Evolutionary conservation across 1,140 invertebrate species (phyloP), one percentile per base, ranked within the genome.

Genomic region (Tribolium madens): DNA sequence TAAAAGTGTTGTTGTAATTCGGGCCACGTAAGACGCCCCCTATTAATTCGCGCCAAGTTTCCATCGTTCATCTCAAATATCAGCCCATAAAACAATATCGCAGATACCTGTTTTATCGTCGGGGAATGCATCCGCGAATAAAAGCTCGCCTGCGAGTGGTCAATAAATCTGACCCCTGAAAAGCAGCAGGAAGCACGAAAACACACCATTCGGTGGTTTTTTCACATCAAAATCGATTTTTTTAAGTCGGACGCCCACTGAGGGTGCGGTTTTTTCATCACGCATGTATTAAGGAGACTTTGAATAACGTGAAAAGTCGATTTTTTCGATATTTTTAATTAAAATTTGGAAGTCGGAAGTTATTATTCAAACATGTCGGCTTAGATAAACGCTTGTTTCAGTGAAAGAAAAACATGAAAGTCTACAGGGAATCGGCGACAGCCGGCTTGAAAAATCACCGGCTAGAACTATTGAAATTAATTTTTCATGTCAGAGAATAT

Each of bases 81-180:
- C 57, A n/a, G n/a, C 57, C 26, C 57, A 33, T 64, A 64, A 64
- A 64, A 31, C 57, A 64, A 64, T 33, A 64, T 64, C 52, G 9
- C 1, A 18, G 18, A 57, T 18, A 57, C 15, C 52, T 57, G 52
- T 57, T 57, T 57, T 57, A 57, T 50, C 14, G 52, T 6, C 52
- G 3, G 48, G 13, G 48, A 50, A 50, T 15, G 15, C 15, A 17
- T 47, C 13, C 12, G 52, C 17, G 10, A 13, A 72, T 50, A 50
- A 72, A 72, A 71, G 68, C 68, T 69, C 42, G 33, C 69, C 69
- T 71, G 69, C 14, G 64, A 71, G 69, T 71, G 70, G 70, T 72
- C 70, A 72, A 72, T 72, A 72, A 72, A 72, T 72, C 70, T 72
- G 18, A 72, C 18, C 70, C 15, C 18, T 52, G 26, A 50, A 47